Evolutionary conservation across 2,797 vertebrate genomes (phyloP).

Genomic region (Furcifer pardalis): DNA sequence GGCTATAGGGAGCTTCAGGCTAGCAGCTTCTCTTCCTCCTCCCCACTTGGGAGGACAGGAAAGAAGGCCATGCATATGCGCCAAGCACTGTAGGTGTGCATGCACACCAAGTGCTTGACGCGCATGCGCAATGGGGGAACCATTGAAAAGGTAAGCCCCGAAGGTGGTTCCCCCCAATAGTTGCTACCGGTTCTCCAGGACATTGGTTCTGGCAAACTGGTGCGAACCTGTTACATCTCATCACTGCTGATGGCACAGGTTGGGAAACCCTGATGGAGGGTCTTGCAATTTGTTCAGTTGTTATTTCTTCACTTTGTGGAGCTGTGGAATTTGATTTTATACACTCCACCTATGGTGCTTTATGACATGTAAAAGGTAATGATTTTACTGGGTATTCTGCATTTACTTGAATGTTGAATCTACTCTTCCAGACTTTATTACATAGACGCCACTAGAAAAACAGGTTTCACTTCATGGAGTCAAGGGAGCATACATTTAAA

Average conservation of each 20-base stretch:
- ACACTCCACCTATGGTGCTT: not conserved
- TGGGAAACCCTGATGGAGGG: not conserved
- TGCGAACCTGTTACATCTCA: no score
- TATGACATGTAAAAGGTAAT: not conserved
- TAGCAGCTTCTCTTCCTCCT: no score
- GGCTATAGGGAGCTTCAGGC: no score
- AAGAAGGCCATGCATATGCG: no score
- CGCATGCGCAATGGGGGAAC: no score
- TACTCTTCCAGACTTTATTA: not conserved
- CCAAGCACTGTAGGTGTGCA: no score
- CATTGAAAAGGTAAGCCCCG: no score
- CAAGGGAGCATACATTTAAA: not conserved
- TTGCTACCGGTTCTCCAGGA: no score
- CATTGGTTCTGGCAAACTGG: no score
- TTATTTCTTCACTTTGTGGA: not conserved
- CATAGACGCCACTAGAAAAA: not conserved
- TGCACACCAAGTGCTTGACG: no score
- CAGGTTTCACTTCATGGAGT: not conserved
- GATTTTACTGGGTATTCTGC: not conserved
- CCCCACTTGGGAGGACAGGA: no score
- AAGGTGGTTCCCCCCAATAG: no score
- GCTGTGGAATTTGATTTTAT: not conserved
- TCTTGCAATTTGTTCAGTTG: not conserved
- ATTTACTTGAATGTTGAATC: not conserved
- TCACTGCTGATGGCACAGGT: not conserved